A percentile compares a stretch with the other conserved stretches of the same genome.
phyloP scores from a whole-genome alignment of 1,140 invertebrate species.

The Musca domestica region DNA sequence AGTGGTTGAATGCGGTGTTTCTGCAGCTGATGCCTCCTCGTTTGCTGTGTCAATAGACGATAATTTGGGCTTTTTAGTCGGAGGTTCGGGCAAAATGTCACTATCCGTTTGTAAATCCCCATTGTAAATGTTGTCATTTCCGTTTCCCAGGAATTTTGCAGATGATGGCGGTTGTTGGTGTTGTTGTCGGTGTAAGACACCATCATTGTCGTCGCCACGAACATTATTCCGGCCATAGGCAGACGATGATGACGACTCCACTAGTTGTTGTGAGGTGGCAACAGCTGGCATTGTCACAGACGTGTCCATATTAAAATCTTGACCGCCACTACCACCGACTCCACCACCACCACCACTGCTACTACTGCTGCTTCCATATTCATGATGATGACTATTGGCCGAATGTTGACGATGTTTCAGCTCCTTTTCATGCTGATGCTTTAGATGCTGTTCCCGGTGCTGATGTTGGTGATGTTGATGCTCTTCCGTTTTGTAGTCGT shows the following conservation, averaged over 20 bases:
- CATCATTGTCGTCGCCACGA: background rate
- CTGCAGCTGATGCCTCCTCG: background rate
- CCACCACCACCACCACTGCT: background rate
- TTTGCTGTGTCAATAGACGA: conserved; percentile 16
- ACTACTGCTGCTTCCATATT: background rate
- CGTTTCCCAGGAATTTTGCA: conserved; percentile 14
- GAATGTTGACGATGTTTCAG: conserved; percentile 26
- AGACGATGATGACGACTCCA: background rate
- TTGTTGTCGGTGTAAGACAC: background rate
- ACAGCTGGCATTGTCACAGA: background rate
- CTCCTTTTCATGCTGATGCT: conserved; percentile 37
- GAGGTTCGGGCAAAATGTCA: conserved; percentile 52
- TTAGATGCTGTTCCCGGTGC: conserved; percentile 50
- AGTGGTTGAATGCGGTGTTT: conserved; percentile 11
- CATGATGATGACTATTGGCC: conserved; percentile 29
- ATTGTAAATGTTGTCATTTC: conserved; percentile 36
- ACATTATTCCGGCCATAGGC: background rate
- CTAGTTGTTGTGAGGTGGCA: background rate
- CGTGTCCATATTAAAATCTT: conserved; percentile 14
- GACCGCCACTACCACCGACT: background rate
- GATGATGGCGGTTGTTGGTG: background rate
- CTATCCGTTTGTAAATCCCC: conserved; percentile 48
- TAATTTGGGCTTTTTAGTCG: conserved; percentile 46
- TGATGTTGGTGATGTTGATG: conserved; percentile 51
- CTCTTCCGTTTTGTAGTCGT: conserved; percentile 51